Conservation (phyloP, 2,888 invertebrate genomes). For the Cactoblastis cactorum region DNA sequence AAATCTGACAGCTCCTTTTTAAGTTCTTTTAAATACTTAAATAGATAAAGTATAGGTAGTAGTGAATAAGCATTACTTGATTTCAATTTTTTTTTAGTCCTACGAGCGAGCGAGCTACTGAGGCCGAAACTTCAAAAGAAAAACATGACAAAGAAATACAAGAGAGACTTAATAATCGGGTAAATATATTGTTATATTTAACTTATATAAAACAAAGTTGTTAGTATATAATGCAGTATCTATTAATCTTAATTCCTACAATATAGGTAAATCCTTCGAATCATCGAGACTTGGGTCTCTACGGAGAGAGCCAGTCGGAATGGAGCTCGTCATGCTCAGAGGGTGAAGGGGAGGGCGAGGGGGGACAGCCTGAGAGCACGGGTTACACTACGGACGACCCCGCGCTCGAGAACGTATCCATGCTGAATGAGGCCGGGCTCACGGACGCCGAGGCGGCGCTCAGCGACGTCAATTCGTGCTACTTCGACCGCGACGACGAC, state of each 20-base stretch:
- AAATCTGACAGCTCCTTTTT: no score
- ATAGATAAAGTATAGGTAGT: no score
- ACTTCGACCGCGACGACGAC: conserved; percentile 86
- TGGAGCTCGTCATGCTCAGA: conserved; percentile 84
- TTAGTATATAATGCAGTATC: no score
- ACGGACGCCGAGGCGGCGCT: conserved; percentile 93
- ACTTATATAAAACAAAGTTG: background rate
- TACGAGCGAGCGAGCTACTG: conserved; percentile 47
- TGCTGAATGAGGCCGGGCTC: conserved; percentile 90
- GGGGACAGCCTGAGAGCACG: conserved; percentile 83
- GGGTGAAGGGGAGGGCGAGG: conserved; percentile 70
- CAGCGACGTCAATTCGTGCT: conserved; percentile 91
- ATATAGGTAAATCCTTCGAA: conserved; percentile 57
- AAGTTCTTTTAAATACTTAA: no score
- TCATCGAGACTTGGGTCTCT: conserved; percentile 65
- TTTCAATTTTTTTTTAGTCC: conserved; percentile 46
- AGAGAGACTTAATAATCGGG: conserved; percentile 64
- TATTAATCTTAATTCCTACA: background rate
- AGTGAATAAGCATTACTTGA: no score
- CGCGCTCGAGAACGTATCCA: conserved; percentile 90
- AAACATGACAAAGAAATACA: conserved; percentile 58
- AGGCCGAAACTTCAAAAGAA: conserved; percentile 43
- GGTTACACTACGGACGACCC: conserved; percentile 94
- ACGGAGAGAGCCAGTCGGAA: conserved; percentile 88
- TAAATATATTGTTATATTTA: conserved; percentile 26